Evolutionary conservation across 2,888 invertebrate genomes (phyloP).

Genomic region (Temnothorax unifasciatus): DNA sequence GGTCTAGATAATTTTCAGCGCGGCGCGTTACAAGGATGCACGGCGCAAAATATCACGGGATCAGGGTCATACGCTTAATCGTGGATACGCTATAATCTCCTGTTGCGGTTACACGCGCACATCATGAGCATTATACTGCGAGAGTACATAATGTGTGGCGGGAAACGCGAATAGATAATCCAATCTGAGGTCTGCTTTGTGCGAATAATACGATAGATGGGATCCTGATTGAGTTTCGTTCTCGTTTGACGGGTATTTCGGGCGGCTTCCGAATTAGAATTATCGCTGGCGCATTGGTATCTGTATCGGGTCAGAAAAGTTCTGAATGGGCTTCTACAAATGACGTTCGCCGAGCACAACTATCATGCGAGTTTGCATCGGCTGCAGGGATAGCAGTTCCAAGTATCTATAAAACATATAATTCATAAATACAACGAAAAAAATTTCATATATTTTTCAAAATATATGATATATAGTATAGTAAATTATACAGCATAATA

Average conservation of each 20-base stretch:
- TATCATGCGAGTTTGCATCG: neutral
- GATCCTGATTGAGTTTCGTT: slow-evolving; percentile 49
- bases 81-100: slow-evolving; percentile 62
- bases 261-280: slow-evolving; percentile 26
- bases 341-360: neutral
- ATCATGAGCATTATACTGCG: slow-evolving; percentile 40
- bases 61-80: slow-evolving; percentile 49
- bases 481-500: neutral
- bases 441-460: neutral
- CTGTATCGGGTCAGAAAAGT: slow-evolving; percentile 32
- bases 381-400: neutral
- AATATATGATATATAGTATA: neutral
- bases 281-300: slow-evolving; percentile 18
- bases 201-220: slow-evolving; percentile 57
- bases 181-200: slow-evolving; percentile 54
- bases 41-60: slow-evolving; percentile 26
- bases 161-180: slow-evolving; percentile 63
- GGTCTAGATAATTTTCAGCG: slow-evolving; percentile 31
- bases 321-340: neutral
- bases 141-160: slow-evolving; percentile 13
- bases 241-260: slow-evolving; percentile 33
- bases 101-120: slow-evolving; percentile 46
- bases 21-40: slow-evolving; percentile 24
- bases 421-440: neutral
- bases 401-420: neutral